Evolutionary conservation across 2,797 vertebrate genomes (phyloP).

Genomic region (Scolopax bukidnonensis): DNA sequence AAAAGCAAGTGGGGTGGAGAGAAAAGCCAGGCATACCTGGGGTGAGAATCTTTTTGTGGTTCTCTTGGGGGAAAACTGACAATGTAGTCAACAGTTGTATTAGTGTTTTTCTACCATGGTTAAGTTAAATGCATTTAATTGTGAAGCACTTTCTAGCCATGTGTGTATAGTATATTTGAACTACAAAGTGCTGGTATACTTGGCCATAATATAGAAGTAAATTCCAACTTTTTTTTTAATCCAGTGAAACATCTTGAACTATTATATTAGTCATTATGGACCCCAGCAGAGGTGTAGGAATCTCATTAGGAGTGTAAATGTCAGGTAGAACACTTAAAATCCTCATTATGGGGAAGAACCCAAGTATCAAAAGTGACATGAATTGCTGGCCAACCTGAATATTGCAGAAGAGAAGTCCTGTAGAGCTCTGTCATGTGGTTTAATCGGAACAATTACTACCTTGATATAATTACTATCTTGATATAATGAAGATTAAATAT

Average conservation of each 20-base stretch:
- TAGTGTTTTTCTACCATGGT: neutral
- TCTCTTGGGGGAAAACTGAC: neutral
- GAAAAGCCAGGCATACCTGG: neutral
- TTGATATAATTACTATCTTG: slow-evolving; percentile 23
- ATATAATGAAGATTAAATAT: slow-evolving; percentile 32
- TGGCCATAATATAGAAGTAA: slow-evolving; percentile 20
- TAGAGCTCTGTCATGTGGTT: neutral
- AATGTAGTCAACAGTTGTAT: neutral
- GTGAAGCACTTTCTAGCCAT: neutral
- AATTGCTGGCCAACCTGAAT: slow-evolving; percentile 18
- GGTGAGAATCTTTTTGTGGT: neutral
- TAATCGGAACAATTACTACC: slow-evolving; percentile 40
- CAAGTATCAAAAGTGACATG: slow-evolving; percentile 38
- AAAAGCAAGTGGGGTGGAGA: neutral
- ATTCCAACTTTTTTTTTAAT: neutral
- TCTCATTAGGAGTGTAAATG: slow-evolving; percentile 59
- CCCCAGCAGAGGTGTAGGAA: slow-evolving; percentile 36
- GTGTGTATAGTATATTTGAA: neutral
- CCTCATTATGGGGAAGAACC: slow-evolving; percentile 30
- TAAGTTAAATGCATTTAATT: neutral
- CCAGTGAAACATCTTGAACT: neutral
- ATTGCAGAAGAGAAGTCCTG: slow-evolving; percentile 11
- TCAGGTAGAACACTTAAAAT: slow-evolving; percentile 48
- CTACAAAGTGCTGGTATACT: neutral
- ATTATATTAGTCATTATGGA: slow-evolving; percentile 18